Percentiles rank a stretch among this genome's conserved stretches.
Evolutionary conservation across 2,888 invertebrate species (phyloP).

Genomic region (Melanophora roralis): DNA sequence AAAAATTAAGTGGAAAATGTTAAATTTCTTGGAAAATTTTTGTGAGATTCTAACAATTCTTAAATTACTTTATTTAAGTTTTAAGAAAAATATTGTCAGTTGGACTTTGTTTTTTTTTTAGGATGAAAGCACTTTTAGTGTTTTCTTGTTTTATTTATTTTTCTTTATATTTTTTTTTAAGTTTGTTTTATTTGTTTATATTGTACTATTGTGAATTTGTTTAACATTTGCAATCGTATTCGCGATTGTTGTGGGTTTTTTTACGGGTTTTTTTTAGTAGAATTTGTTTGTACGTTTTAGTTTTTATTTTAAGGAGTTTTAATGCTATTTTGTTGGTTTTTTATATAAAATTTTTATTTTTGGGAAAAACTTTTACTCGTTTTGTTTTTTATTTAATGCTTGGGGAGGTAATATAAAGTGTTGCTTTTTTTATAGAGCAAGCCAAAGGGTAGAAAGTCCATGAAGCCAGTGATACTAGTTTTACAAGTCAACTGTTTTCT

Average conservation of each 20-base stretch:
- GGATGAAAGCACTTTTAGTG: slow-evolving; percentile 12
- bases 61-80: slow-evolving; percentile 6
- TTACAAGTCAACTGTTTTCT: slow-evolving; percentile 10
- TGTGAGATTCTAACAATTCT: slow-evolving; percentile 12
- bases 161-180: background rate
- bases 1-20: slow-evolving; percentile 29
- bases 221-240: background rate
- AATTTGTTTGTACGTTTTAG: slow-evolving; percentile 10
- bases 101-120: background rate
- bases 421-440: background rate
- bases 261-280: slow-evolving; percentile 7
- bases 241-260: background rate
- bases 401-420: slow-evolving; percentile 11
- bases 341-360: slow-evolving; percentile 12
- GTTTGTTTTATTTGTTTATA: background rate
- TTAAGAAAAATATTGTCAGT: slow-evolving; percentile 24
- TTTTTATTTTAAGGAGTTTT: background rate
- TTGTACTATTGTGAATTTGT: slow-evolving; percentile 3
- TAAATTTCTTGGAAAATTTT: slow-evolving; percentile 32
- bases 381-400: slow-evolving; percentile 23
- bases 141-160: background rate
- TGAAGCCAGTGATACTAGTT: background rate
- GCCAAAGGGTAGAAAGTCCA: background rate
- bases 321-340: slow-evolving; percentile 17
- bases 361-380: background rate